Conservation (phyloP, 2,888 invertebrate genomes). For the Acrobasis consociella region DNA sequence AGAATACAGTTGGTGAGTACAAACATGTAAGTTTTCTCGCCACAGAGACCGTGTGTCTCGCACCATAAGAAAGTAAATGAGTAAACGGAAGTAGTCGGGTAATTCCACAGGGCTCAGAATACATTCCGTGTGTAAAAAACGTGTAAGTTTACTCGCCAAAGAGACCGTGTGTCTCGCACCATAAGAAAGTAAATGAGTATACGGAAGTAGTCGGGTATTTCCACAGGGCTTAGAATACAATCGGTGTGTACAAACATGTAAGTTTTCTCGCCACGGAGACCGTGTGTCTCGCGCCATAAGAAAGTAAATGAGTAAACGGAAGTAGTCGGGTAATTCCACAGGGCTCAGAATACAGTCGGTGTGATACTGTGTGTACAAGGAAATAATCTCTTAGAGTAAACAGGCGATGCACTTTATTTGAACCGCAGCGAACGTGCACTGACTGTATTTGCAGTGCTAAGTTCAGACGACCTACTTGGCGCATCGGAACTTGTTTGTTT, state of each 20-base stretch:
- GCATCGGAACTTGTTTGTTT: constrained; percentile 18
- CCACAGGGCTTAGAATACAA: constrained; percentile 55
- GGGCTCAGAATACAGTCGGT: constrained; percentile 59
- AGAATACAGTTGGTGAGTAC: constrained; percentile 57
- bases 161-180: constrained; percentile 39
- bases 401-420: constrained; percentile 68
- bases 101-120: constrained; percentile 61
- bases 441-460: constrained; percentile 42
- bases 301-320: constrained; percentile 58
- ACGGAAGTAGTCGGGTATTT: constrained; percentile 60
- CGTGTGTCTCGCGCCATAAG: constrained; percentile 45
- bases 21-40: constrained; percentile 23
- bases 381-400: constrained; percentile 74
- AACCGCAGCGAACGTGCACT: constrained; percentile 54
- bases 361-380: constrained; percentile 65
- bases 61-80: constrained; percentile 55
- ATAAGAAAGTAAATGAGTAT: constrained; percentile 58
- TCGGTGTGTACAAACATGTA: constrained; percentile 37
- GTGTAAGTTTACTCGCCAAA: constrained; percentile 29
- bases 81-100: constrained; percentile 56
- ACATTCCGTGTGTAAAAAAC: too few relatives aligned
- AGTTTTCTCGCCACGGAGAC: constrained; percentile 29
- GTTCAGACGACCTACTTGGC: constrained; percentile 23
- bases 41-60: constrained; percentile 39
- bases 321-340: constrained; percentile 59